Conservation (phyloP, 2,797 vertebrate genomes). For the Sebastes hubbsi region DNA sequence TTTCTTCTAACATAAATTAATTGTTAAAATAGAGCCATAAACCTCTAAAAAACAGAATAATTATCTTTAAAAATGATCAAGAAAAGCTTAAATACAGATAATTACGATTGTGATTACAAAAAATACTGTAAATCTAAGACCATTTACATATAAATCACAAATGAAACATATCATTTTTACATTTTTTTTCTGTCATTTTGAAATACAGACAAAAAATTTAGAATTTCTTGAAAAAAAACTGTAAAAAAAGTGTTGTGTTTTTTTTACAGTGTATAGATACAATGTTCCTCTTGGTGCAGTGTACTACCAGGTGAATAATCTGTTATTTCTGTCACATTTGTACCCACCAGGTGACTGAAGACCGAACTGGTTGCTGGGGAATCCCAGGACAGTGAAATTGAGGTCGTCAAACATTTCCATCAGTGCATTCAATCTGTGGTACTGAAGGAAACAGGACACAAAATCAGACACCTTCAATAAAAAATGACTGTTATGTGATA, state of each 20-base stretch:
- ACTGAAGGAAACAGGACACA: slow-evolving; percentile 67
- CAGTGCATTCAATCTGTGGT: slow-evolving; percentile 85
- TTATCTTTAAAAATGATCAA: no score
- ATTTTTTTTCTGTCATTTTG: not conserved
- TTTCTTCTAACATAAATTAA: no score
- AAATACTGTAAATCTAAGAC: no score
- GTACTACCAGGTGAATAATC: not conserved
- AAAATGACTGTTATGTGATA: not conserved
- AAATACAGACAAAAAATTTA: not conserved
- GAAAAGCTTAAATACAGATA: no score
- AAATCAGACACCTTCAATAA: slow-evolving; percentile 31
- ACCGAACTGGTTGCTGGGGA: slow-evolving; percentile 86
- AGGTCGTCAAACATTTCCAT: slow-evolving; percentile 81
- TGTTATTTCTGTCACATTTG: not conserved
- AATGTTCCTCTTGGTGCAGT: not conserved
- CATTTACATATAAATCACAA: no score
- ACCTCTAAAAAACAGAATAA: no score
- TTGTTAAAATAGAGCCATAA: no score
- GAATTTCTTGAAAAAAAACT: no score
- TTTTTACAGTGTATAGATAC: no score
- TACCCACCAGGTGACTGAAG: slow-evolving; percentile 85
- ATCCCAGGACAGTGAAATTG: slow-evolving; percentile 83
- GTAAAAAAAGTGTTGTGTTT: no score
- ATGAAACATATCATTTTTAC: no score
- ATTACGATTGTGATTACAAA: no score